A percentile compares a stretch with the other conserved stretches of the same genome.
Evolutionary conservation across 2,888 invertebrate genomes (phyloP).

Genomic region (Tiphia femorata): DNA sequence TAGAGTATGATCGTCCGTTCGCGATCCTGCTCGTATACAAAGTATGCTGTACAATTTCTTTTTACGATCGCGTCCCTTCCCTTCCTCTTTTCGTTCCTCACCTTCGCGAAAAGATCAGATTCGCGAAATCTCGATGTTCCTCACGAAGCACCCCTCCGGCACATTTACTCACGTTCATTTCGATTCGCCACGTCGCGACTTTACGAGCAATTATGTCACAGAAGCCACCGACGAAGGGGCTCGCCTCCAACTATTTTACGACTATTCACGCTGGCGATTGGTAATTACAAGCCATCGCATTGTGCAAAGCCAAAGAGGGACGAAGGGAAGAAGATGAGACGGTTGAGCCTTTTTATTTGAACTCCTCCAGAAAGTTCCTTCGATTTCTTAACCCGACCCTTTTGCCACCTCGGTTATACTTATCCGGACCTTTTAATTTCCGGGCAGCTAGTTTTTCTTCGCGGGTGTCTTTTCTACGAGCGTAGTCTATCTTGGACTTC

Average conservation of each 20-base stretch:
- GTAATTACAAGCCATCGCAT: constrained; percentile 34
- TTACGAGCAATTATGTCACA: constrained; percentile 30
- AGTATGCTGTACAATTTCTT: background rate
- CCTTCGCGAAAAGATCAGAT: background rate
- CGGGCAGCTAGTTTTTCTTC: too few species aligned
- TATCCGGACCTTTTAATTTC: too few species aligned
- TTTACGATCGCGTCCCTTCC: background rate
- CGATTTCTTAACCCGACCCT: too few species aligned
- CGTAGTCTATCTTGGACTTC: too few species aligned
- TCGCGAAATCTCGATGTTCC: background rate
- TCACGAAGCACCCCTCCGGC: background rate
- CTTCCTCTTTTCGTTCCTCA: background rate
- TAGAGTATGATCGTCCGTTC: constrained; percentile 23
- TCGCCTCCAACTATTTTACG: constrained; percentile 15
- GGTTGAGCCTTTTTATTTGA: too few species aligned
- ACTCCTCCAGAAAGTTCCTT: too few species aligned
- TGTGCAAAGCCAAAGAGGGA: too few species aligned
- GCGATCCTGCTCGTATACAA: background rate
- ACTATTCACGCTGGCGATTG: constrained; percentile 32
- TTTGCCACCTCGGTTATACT: too few species aligned
- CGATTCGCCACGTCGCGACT: constrained; percentile 2
- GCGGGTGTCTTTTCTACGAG: too few species aligned
- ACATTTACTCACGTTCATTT: background rate
- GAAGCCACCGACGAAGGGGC: too few species aligned
- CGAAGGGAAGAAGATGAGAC: too few species aligned